A percentile compares a stretch with the other conserved stretches of the same genome.
These are phyloP conservation scores for Metacarcinus magister DNA, from an alignment of 2,888 invertebrate species.

Conservation along the genomic window DNA sequence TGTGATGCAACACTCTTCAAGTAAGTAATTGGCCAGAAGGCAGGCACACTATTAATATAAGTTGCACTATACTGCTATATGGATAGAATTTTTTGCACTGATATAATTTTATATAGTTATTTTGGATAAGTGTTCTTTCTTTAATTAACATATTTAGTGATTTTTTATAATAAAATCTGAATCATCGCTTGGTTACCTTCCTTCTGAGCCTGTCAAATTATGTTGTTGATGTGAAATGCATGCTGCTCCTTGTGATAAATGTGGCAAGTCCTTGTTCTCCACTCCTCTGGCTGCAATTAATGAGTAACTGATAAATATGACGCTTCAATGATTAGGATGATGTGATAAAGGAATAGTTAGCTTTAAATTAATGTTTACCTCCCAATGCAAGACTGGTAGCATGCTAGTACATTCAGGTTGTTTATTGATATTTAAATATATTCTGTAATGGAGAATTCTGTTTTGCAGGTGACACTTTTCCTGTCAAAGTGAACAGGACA, in stretches of 20 bases:
- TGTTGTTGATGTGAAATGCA: background rate
- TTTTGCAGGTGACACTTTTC: background rate
- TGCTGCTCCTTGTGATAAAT: background rate
- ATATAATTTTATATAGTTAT: background rate
- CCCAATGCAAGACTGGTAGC: background rate
- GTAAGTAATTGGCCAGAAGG: slow-evolving; percentile 40
- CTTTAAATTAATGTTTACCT: background rate
- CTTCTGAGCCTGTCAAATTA: background rate
- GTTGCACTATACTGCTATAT: background rate
- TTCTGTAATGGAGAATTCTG: background rate
- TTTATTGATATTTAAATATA: background rate
- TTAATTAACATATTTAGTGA: background rate
- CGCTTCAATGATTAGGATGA: background rate
- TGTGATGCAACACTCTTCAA: background rate
- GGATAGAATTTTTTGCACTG: background rate
- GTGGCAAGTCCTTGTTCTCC: background rate
- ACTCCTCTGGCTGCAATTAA: background rate
- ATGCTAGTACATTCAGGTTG: background rate
- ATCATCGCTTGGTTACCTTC: background rate
- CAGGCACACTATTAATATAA: background rate
- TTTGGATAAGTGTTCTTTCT: background rate
- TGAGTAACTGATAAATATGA: background rate
- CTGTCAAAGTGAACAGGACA: too few species aligned
- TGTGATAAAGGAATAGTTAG: background rate
- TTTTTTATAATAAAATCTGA: background rate